These are phyloP conservation scores for Hemicentrotus pulcherrimus DNA, from an alignment of 35 echinoderm and acorn worm species.

Conservation along the genomic window DNA sequence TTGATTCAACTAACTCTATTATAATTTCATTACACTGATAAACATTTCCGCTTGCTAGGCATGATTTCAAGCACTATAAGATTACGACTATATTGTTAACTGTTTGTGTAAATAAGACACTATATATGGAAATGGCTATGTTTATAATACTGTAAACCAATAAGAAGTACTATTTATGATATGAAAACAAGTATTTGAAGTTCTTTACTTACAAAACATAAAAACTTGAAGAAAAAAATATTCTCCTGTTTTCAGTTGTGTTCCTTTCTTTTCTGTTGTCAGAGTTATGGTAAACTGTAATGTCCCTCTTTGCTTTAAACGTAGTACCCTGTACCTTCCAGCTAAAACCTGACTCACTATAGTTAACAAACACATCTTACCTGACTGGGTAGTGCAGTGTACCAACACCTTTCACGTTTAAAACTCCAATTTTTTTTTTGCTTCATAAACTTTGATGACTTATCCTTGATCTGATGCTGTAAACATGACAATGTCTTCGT, in stretches of 20 bases:
- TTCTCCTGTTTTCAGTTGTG: not conserved
- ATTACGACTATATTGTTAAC: not conserved
- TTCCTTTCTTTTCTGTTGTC: not conserved
- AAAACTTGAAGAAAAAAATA: not conserved
- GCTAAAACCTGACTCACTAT: too few relatives aligned
- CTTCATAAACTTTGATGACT: too few relatives aligned
- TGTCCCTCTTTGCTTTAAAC: too few relatives aligned
- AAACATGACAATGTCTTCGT: too few relatives aligned
- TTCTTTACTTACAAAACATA: constrained; percentile 35
- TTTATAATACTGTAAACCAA: not conserved
- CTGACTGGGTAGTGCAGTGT: too few relatives aligned
- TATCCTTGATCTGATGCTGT: too few relatives aligned
- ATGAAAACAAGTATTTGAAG: constrained; percentile 49
- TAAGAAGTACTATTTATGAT: constrained; percentile 57
- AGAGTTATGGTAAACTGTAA: too few relatives aligned
- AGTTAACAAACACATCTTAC: too few relatives aligned
- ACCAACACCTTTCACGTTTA: too few relatives aligned
- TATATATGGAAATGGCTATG: constrained; percentile 9
- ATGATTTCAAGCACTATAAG: not conserved
- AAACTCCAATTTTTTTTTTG: too few relatives aligned
- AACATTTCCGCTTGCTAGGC: not conserved
- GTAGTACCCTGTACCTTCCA: too few relatives aligned
- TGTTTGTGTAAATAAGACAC: constrained; percentile 14
- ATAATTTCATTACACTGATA: not conserved
- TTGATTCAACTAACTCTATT: not conserved